Conservation (phyloP, 2,797 vertebrate genomes). For the Masticophis lateralis region DNA sequence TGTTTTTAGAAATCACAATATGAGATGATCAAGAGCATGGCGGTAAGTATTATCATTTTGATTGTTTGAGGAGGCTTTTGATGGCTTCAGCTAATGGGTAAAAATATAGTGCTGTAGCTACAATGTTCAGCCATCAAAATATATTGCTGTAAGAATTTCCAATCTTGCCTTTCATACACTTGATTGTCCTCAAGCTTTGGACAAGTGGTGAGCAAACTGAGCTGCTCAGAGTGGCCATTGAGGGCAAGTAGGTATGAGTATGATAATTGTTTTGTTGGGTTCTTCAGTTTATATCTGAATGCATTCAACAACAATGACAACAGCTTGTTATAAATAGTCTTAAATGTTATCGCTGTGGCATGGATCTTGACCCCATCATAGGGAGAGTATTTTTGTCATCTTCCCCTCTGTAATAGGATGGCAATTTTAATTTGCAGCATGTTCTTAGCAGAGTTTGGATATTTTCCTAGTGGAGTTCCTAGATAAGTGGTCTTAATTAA, state of each 20-base stretch:
- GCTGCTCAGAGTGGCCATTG: neutral
- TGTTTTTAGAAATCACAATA: neutral
- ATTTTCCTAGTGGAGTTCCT: neutral
- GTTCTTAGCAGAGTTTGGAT: neutral
- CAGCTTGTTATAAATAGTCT: neutral
- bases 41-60: neutral
- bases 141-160: neutral
- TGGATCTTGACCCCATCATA: neutral
- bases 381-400: neutral
- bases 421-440: neutral
- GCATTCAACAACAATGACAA: neutral
- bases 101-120: neutral
- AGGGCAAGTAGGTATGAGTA: neutral
- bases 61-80: neutral
- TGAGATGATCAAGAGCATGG: neutral
- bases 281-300: neutral
- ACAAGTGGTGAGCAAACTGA: neutral
- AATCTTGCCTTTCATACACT: neutral
- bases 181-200: neutral
- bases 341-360: neutral
- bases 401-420: neutral
- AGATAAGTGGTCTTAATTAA: no score
- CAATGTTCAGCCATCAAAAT: neutral
- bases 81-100: neutral
- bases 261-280: neutral